Evolutionary conservation across 2,113 vertebrate species (phyloP), one percentile per base, ranked within the genome.

Genomic region (Equus quagga): DNA sequence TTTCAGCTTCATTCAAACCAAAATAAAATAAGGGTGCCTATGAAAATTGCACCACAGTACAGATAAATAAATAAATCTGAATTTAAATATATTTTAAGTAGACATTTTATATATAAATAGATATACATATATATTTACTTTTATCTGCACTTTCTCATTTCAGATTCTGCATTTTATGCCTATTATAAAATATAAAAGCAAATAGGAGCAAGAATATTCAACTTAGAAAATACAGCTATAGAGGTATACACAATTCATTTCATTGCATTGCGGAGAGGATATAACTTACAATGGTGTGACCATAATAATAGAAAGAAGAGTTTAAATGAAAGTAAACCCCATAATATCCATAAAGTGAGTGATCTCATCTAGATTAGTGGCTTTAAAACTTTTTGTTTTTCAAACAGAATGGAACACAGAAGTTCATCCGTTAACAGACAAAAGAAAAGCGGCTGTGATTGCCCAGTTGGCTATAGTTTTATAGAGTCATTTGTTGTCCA

Each of bases 81-180:
- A 89, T 80, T 90, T 51, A 65, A 84, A 58, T 28, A 60, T 44
- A 58, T 70, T 58, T 81, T 80, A 58, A 69, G 46, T 46, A 80
- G 83, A 83, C 49, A 70, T 36, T 12, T 75, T 54, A 54, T 64
- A 92, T 31, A 44, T 41, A 60, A 26, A 56, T 41, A 56, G 11
- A 8, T 58, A 70, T 26, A 49, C 5, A 79, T 23, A 60, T 65
- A 75, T 44, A 76, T 81, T 76, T 70, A 81, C 24, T 89, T 91
- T 96, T 89, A 75, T 80, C 95, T 92, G n/a, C 6, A 76, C 26
- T 94, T 95, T 87, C 31, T 94, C n/a, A 60, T 83, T 95, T 96
- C n/a, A 88, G 67, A 80, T 95, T 84, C 18, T 86, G n/a, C 41
- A 89, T 89, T 90, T 96, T 86, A 51, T 81, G 46, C 36, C 70